Conservation (phyloP, 2,888 invertebrate species). For the Hyles lineata region DNA sequence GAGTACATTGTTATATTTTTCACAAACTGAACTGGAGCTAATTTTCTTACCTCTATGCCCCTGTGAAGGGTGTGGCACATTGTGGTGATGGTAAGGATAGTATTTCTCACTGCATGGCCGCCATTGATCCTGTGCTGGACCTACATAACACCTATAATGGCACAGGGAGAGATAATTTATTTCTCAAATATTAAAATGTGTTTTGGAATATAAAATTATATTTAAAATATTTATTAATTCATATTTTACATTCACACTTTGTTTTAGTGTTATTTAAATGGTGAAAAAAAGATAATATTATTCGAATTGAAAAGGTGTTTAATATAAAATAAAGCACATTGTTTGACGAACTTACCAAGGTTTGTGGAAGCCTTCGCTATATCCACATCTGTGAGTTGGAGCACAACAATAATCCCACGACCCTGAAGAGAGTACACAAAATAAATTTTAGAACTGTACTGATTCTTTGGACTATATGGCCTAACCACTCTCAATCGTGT, state of each 20-base stretch:
- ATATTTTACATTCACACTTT: too few relatives aligned
- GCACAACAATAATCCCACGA: conserved; percentile 95
- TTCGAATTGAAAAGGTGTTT: too few relatives aligned
- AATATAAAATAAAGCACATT: background rate
- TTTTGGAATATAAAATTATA: too few relatives aligned
- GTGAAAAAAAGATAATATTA: too few relatives aligned
- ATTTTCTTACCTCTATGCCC: conserved; percentile 60
- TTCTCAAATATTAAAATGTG: too few relatives aligned
- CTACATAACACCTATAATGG: conserved; percentile 91
- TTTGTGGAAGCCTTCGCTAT: conserved; percentile 91
- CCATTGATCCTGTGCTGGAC: conserved; percentile 91
- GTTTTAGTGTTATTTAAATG: too few relatives aligned
- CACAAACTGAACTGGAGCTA: too few relatives aligned
- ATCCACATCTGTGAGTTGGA: conserved; percentile 92
- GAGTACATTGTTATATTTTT: too few relatives aligned
- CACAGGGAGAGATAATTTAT: too few relatives aligned
- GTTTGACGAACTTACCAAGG: conserved; percentile 87
- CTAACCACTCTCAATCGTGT: too few relatives aligned
- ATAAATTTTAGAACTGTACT: background rate
- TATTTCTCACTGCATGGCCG: conserved; percentile 94
- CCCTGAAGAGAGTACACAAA: conserved; percentile 59
- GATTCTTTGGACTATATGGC: too few relatives aligned
- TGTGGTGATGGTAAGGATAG: conserved; percentile 86
- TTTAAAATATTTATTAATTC: too few relatives aligned
- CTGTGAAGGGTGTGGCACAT: conserved; percentile 72